Conservation (phyloP, 35 echinoderm and acorn worm species). For the Holothuria glaberrima region DNA sequence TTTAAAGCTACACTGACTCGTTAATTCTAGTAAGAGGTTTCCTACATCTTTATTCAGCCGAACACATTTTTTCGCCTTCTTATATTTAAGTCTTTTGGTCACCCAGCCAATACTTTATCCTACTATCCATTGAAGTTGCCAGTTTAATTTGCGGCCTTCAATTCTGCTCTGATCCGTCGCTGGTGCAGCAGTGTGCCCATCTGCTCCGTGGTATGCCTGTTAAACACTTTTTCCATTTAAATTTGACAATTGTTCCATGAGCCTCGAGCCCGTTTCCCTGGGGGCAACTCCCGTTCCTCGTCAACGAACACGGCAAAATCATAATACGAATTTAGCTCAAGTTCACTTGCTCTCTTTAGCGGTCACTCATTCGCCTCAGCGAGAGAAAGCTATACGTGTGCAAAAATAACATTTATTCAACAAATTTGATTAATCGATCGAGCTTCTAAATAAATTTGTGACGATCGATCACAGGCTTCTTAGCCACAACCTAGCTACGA, state of each 20-base stretch:
- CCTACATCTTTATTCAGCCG: too few relatives aligned
- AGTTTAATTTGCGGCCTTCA: too few relatives aligned
- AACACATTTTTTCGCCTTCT: too few relatives aligned
- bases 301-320: conserved; percentile 8
- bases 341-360: conserved; percentile 26
- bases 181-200: conserved; percentile 20
- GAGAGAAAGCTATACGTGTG: conserved; percentile 39
- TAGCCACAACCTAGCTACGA: not conserved
- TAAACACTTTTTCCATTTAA: conserved; percentile 37
- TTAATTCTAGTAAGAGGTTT: too few relatives aligned
- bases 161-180: not conserved
- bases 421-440: conserved; percentile 51
- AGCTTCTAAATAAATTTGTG: conserved; percentile 35
- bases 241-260: conserved; percentile 23
- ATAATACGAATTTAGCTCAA: conserved; percentile 48
- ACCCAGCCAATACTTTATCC: too few relatives aligned
- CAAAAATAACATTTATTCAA: conserved; percentile 54
- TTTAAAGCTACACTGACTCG: too few relatives aligned
- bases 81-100: too few relatives aligned
- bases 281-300: conserved; percentile 32
- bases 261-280: conserved; percentile 15
- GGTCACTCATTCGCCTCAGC: conserved; percentile 41
- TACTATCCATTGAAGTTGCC: too few relatives aligned
- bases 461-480: conserved; percentile 37
- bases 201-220: conserved; percentile 42